Evolutionary conservation across 2,797 vertebrate species (phyloP), one percentile per base, ranked within the genome.

Genomic region (Gambelia wislizenii): DNA sequence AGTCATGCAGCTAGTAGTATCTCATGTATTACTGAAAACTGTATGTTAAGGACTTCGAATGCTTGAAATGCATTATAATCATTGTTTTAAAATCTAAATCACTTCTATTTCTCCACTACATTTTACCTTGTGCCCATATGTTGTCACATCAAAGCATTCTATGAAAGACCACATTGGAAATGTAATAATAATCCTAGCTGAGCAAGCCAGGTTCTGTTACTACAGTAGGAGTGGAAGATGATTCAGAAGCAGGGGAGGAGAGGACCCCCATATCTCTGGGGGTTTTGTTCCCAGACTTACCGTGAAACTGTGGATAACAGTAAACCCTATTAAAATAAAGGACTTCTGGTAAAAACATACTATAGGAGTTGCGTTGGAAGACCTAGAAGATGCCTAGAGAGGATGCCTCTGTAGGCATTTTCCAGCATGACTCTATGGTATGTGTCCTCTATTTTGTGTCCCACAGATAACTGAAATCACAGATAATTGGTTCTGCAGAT

Each of bases 111-210:
- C 22, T 72, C 88, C 91, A 90, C 91, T 42, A 83, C 82, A 82
- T 86, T 92, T 88, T 88, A 83, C 76, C 88, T 84, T 5, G 61
- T 22, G 14, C 72, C 22, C 88, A 78, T 84, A 89, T 0, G 20
- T 91, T 61, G 22, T 83, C 39, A 76, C 88, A 69, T 88, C 87
- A 85, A 82, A 25, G 16, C 49, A 88, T 52, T 80, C 47, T 91
- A 85, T 75, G 86, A 93, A 93, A 64, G 74, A 69, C 86, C 85
- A 93, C 74, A 69, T n/a, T 87, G 85, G 86, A 52, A 84, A 89
- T 87, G 92, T 91, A 70, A 90, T 91, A 90, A 93, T 85, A 89
- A 91, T 89, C 89, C 54, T 67, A 90, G 42, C 67, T 90, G 79
- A 64, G 16, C 92, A 92, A 89, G 93, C 83, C 82, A 89, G 77